Percentiles rank a stretch among this genome's conserved stretches.
Conservation (phyloP, 2,113 vertebrate species). For the Semnornis frantzii region DNA sequence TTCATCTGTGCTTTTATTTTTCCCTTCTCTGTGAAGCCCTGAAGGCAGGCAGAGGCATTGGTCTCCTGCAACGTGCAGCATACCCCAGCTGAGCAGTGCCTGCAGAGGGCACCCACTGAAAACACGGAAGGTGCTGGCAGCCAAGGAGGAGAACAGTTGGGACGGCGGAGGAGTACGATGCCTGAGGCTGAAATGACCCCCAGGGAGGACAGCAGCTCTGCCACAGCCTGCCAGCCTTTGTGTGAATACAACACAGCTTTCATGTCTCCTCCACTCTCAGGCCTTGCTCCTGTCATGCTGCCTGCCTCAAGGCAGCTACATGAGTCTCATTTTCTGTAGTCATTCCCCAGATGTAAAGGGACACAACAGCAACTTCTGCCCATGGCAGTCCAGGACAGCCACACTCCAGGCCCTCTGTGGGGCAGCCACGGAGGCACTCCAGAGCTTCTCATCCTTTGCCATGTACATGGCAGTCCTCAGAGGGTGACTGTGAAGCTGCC, state of each 20-base stretch:
- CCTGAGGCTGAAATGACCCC: not conserved
- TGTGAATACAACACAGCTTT: not conserved
- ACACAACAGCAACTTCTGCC: not conserved
- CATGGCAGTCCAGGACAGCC: not conserved
- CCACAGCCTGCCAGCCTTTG: not conserved
- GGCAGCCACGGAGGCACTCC: not conserved
- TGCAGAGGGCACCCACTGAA: not conserved
- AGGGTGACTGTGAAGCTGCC: not conserved
- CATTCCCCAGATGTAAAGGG: not conserved
- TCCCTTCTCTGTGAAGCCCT: not conserved
- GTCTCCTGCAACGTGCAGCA: not conserved
- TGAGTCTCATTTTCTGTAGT: not conserved
- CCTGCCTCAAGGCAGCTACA: not conserved
- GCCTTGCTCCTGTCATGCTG: not conserved
- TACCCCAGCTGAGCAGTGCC: not conserved
- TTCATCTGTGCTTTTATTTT: not conserved
- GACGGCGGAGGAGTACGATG: not conserved
- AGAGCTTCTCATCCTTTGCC: not conserved
- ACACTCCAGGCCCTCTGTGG: not conserved
- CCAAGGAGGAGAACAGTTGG: rapidly evolving
- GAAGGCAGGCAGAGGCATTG: not conserved
- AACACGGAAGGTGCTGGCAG: not conserved
- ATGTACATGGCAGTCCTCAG: not conserved
- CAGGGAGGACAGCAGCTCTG: not conserved
- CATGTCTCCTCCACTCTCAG: not conserved